These are phyloP conservation scores for Drosophila obscura DNA, from an alignment of 1,140 invertebrate species.

Conservation along the genomic window DNA sequence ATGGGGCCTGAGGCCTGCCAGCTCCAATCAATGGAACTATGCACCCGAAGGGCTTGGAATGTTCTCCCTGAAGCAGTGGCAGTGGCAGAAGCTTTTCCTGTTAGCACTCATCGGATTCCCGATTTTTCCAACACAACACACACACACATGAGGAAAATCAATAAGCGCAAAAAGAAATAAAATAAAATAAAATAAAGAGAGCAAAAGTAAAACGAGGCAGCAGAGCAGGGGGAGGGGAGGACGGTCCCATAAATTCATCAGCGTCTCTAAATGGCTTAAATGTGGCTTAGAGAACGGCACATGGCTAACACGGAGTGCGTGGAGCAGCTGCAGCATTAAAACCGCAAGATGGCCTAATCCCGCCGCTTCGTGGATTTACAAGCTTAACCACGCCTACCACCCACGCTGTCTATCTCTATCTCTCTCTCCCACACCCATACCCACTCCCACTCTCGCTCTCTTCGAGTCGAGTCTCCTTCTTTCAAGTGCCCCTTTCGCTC, in stretches of 20 bases:
- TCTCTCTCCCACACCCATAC: too few species aligned
- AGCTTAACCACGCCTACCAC: constrained; percentile 58
- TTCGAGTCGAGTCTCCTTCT: not conserved
- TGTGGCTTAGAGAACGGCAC: constrained; percentile 23
- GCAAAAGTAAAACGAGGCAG: too few species aligned
- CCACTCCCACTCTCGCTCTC: not conserved
- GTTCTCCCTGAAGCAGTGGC: not conserved
- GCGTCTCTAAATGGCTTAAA: constrained; percentile 71
- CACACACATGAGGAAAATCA: constrained; percentile 43
- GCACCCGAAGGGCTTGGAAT: constrained; percentile 36
- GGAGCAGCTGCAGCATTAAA: constrained; percentile 50
- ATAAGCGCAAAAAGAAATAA: constrained; percentile 8
- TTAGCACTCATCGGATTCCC: constrained; percentile 60
- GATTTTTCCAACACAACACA: constrained; percentile 6
- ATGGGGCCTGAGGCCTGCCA: constrained; percentile 9
- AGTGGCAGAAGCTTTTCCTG: constrained; percentile 13
- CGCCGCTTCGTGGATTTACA: constrained; percentile 46
- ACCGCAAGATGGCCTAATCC: constrained; percentile 75
- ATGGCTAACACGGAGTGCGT: not conserved
- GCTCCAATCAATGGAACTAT: constrained; percentile 51
- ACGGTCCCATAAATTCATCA: constrained; percentile 75
- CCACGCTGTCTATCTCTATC: not conserved
- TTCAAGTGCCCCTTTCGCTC: constrained; percentile 1
- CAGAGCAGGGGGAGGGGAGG: not conserved
- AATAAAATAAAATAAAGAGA: not conserved